phyloP scores from a whole-genome alignment of 1,140 invertebrate genomes.

The Ostrea edulis region DNA sequence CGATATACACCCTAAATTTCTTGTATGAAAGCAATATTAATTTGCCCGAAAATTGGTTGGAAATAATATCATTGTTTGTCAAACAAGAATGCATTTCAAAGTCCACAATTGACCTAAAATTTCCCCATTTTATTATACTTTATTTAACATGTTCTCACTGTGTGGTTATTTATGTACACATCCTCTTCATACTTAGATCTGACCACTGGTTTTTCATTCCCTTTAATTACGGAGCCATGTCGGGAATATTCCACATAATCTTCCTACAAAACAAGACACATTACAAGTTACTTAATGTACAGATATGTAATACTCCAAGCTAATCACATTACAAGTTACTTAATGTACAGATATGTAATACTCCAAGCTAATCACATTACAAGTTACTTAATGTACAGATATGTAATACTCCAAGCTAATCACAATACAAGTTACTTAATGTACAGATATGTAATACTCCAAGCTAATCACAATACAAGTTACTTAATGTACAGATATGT shows the following conservation, averaged over 20 bases:
- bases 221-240: slow-evolving; percentile 91
- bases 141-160: slow-evolving; percentile 75
- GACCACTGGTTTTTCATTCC: slow-evolving; percentile 91
- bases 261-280: slow-evolving; percentile 82
- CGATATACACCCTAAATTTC: no score
- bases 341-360: neutral
- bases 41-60: no score
- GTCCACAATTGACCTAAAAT: no score
- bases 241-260: slow-evolving; percentile 97
- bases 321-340: neutral
- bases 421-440: neutral
- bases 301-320: neutral
- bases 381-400: neutral
- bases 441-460: neutral
- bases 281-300: neutral
- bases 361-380: neutral
- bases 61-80: no score
- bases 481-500: no score
- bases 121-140: no score
- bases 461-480: no score
- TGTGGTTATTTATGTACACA: slow-evolving; percentile 94
- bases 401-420: neutral
- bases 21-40: no score
- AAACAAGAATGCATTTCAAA: no score
- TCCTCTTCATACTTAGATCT: slow-evolving; percentile 97